Base-by-base conservation (phyloP, 1,140 invertebrate genomes). In the Drosophila pruinosa region DNA sequence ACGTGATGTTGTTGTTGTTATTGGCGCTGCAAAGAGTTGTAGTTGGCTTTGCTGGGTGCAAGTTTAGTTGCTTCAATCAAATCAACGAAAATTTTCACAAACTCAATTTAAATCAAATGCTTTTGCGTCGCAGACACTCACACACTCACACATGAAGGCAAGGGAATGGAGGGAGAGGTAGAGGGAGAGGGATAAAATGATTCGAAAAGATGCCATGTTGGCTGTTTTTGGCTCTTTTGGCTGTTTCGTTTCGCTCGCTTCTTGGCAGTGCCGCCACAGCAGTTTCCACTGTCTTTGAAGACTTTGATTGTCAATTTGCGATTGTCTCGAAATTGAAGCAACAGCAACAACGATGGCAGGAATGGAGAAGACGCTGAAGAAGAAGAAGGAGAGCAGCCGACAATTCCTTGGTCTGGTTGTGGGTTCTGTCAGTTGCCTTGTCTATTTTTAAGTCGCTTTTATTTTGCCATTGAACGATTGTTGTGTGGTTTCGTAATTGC, bases 101-200 rank as follows among this genome's bases (percentile, higher is more conserved):
- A 86, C 82, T 86, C 83, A 86, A 86, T 86, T 86, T 86, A 86
- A 86, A 86, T 86, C 82, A 86, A 86, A 86, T 86, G 82, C 78
- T 88, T 72, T 89, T 88, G 82, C 82, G 74, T 88, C 74, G 62
- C 73, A 86, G 68, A 69, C 74, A 69, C 70, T 57, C 70, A 47
- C 74, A 57, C 63, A 53, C 52, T 59, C 41, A 54, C 22, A 52
- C 17, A 24, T 22, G 10, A 34, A 3, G 10, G 10, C 31, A 12
- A n/a, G n/a, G n/a, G n/a, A n/a, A 17, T 31, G 24, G 5, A 24
- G 43, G 63, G 45, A 15, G 52, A 38, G 50, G 39, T 71, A 68
- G 31, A 12, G n/a, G 31, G n/a, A 4, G 31, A n/a, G 2, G n/a
- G 4, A 63, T 64, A 70, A 64, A 58, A 63, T 54, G 43, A 72